Evolutionary conservation across 1,140 invertebrate genomes (phyloP).

Genomic region (Adelges cooleyi): DNA sequence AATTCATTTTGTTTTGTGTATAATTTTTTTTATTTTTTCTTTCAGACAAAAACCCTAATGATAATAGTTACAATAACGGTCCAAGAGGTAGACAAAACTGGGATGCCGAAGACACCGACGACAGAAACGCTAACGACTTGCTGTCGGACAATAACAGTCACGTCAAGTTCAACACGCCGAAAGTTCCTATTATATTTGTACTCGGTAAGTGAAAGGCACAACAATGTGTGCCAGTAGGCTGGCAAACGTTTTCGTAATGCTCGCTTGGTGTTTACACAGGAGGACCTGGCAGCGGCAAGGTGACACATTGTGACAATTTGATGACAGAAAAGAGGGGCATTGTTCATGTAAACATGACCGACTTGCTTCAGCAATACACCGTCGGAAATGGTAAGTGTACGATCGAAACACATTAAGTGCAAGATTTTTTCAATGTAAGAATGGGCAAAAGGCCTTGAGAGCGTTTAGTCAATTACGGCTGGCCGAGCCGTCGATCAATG

Average conservation of each 20-base stretch:
- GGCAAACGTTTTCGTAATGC: too few species aligned
- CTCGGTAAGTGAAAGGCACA: slow-evolving; percentile 62
- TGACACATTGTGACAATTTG: slow-evolving; percentile 80
- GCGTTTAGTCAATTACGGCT: too few species aligned
- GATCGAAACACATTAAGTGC: too few species aligned
- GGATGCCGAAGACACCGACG: slow-evolving; percentile 43
- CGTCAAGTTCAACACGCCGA: slow-evolving; percentile 68
- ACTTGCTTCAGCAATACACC: slow-evolving; percentile 72
- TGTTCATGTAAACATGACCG: slow-evolving; percentile 82
- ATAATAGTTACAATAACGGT: slow-evolving; percentile 1
- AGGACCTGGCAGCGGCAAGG: slow-evolving; percentile 81
- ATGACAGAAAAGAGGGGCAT: slow-evolving; percentile 72
- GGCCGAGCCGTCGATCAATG: too few species aligned
- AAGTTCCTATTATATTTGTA: slow-evolving; percentile 75
- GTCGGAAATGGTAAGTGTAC: slow-evolving; percentile 62
- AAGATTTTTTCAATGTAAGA: too few species aligned
- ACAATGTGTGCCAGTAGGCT: too few species aligned
- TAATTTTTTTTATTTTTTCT: background rate
- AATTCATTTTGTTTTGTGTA: background rate
- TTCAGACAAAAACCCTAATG: slow-evolving; percentile 23
- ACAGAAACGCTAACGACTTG: slow-evolving; percentile 43
- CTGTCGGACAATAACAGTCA: slow-evolving; percentile 62
- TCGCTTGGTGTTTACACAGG: too few species aligned
- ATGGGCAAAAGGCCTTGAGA: too few species aligned
- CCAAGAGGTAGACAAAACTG: background rate